phyloP scores from a whole-genome alignment of 2,113 vertebrate species.

The Dipodomys stephensi region DNA sequence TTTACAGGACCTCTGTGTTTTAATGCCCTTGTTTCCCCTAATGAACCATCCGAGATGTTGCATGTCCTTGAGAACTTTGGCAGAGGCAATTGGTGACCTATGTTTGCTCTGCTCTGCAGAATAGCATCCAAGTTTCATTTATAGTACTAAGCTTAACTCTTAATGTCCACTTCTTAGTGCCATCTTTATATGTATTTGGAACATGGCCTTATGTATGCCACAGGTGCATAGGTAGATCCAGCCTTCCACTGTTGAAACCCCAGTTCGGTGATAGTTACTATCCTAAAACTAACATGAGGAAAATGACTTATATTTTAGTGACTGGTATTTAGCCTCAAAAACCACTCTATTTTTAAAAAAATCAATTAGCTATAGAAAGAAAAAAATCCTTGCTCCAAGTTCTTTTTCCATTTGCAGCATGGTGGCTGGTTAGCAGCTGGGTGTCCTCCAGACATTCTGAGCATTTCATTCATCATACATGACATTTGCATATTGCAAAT shows the following conservation, averaged over 20 bases:
- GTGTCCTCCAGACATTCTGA: slow-evolving; percentile 88
- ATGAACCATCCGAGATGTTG: not conserved
- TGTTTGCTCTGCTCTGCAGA: not conserved
- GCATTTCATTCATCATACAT: slow-evolving; percentile 88
- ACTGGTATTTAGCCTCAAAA: slow-evolving; percentile 83
- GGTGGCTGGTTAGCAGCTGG: slow-evolving; percentile 87
- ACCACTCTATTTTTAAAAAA: slow-evolving; percentile 79
- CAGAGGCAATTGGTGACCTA: not conserved
- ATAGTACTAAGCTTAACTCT: not conserved
- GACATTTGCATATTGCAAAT: slow-evolving; percentile 90
- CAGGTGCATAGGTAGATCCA: not conserved
- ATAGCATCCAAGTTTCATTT: not conserved
- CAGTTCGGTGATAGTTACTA: not conserved
- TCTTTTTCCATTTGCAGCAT: slow-evolving; percentile 51
- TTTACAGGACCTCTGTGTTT: not conserved
- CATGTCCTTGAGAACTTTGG: not conserved
- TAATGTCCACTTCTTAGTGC: not conserved
- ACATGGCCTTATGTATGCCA: not conserved
- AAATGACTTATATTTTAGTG: slow-evolving; percentile 79
- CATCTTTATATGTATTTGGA: not conserved
- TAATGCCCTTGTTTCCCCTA: not conserved
- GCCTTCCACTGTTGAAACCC: not conserved
- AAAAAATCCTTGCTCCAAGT: slow-evolving; percentile 79
- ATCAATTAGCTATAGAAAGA: slow-evolving; percentile 83
- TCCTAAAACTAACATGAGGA: slow-evolving; percentile 68